Percentiles rank a stretch among this genome's conserved stretches.
Conservation (phyloP, 2,113 vertebrate species). For the Loxodonta africana region DNA sequence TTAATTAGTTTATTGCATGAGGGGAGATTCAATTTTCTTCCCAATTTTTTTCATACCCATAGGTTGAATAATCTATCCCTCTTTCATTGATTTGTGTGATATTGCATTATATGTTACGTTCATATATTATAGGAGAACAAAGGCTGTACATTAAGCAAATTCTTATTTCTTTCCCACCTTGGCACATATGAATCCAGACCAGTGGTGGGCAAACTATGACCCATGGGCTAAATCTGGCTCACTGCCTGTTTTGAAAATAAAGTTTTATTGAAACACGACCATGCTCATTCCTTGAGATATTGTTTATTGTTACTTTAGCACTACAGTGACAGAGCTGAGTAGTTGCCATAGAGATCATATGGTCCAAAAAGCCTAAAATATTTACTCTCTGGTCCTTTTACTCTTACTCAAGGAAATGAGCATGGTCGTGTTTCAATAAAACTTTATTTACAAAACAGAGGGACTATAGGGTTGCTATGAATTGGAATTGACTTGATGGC, state of each 20-base stretch:
- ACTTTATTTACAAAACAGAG: no score
- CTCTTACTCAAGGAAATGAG: no score
- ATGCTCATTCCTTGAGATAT: not conserved
- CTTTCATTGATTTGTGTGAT: not conserved
- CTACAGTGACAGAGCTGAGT: not conserved
- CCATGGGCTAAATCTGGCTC: not conserved
- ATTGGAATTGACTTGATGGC: no score
- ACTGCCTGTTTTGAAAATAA: not conserved
- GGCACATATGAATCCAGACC: not conserved
- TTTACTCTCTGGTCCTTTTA: not conserved
- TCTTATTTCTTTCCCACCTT: not conserved
- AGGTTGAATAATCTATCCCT: not conserved
- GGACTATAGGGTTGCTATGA: no score
- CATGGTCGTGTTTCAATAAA: no score
- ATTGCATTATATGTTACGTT: not conserved
- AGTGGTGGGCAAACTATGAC: not conserved
- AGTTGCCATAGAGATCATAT: not conserved
- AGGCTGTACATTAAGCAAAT: not conserved
- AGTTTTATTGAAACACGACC: not conserved
- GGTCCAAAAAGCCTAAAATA: not conserved
- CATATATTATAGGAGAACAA: not conserved
- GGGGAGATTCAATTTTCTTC: not conserved
- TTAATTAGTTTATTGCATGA: slow-evolving; percentile 6
- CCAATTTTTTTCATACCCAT: not conserved
- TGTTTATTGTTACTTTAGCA: not conserved